Evolutionary conservation across 2,113 vertebrate species (phyloP).

Genomic region (Hirundichthys speculiger): DNA sequence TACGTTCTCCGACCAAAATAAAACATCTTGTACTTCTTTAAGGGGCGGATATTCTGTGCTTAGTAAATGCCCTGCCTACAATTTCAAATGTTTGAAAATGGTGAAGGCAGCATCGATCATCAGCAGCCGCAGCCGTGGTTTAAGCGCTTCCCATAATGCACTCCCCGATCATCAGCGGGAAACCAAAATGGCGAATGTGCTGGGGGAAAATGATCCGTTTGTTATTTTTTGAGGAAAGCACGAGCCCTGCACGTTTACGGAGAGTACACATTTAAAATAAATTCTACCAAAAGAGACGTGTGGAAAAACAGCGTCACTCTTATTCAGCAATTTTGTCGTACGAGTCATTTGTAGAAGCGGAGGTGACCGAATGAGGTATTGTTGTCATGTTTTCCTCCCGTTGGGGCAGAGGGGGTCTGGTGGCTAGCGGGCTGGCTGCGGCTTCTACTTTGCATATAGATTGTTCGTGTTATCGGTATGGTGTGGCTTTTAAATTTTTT

Average conservation of each 20-base stretch:
- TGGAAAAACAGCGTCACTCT: constrained; percentile 22
- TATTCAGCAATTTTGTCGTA: constrained; percentile 65
- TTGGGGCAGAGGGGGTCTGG: constrained; percentile 55
- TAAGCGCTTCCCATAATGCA: constrained; percentile 88
- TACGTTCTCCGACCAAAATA: too few species aligned
- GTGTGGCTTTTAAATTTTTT: background rate
- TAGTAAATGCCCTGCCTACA: constrained; percentile 60
- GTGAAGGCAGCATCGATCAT: constrained; percentile 11
- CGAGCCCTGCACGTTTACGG: constrained; percentile 22
- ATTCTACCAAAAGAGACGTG: background rate
- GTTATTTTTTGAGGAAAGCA: constrained; percentile 74
- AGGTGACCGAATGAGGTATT: constrained; percentile 92
- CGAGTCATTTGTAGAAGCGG: constrained; percentile 74
- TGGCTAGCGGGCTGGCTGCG: constrained; percentile 44
- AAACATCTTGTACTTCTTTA: constrained; percentile 17
- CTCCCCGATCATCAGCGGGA: constrained; percentile 86
- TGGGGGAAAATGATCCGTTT: constrained; percentile 77
- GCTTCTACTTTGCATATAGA: constrained; percentile 17
- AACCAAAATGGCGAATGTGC: constrained; percentile 92
- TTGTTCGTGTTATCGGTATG: background rate
- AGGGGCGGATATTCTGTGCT: constrained; percentile 35
- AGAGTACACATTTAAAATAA: background rate
- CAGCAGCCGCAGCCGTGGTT: constrained; percentile 21
- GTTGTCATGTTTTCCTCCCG: constrained; percentile 72
- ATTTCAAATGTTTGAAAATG: constrained; percentile 71